Base-by-base conservation (phyloP, 2,113 vertebrate genomes). In the Ursus arctos region DNA sequence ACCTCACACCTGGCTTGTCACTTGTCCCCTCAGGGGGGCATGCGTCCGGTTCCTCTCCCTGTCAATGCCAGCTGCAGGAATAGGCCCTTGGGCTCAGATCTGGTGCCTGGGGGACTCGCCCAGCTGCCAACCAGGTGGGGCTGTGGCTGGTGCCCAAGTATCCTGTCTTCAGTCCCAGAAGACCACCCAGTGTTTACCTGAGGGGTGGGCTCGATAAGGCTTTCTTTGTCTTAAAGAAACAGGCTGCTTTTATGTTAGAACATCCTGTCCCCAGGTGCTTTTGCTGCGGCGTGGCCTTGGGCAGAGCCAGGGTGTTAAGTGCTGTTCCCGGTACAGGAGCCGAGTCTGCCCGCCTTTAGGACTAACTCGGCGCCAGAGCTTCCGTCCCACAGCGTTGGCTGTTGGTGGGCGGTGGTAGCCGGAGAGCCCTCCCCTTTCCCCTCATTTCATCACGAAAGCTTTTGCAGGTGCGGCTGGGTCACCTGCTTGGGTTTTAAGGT, bases 261-360 rank as follows among this genome's bases (percentile, higher is more conserved):
- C 47, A 12, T 53, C 87, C 76, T 22, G 0, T 77, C 33, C 14
- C 8, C 28, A 49, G 12, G 6, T 26, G 14, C n/a, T 43, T 4
- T 1, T 24, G 15, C 12, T 43, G 26, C 6, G 28, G 74, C 19
- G 1, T 0, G 3, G 67, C 8, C 7, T 1, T 4, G 43, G 24
- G 55, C 11, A 33, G 87, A 14, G 22, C n/a, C 9, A 2, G 31
- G 7, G 6, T 6, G 19, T 1, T 1, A 47, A 15, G 0, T 3
- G 31, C 31, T 31, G 16, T 12, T 40, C 26, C 11, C 5, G 6
- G 65, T 31, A 8, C 53, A 2, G 1, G 1, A n/a, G 28, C 4
- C 1, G 31, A 49, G 6, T 11, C 81, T n/a, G 21, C 24, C 40
- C 31, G 7, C 0, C 10, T 24, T 8, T 8, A 49, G 76, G 7